Percentiles rank a stretch among this genome's conserved stretches.
These are phyloP conservation scores for Conus canariensis DNA, from an alignment of 2,888 invertebrate species.

Conservation along the genomic window DNA sequence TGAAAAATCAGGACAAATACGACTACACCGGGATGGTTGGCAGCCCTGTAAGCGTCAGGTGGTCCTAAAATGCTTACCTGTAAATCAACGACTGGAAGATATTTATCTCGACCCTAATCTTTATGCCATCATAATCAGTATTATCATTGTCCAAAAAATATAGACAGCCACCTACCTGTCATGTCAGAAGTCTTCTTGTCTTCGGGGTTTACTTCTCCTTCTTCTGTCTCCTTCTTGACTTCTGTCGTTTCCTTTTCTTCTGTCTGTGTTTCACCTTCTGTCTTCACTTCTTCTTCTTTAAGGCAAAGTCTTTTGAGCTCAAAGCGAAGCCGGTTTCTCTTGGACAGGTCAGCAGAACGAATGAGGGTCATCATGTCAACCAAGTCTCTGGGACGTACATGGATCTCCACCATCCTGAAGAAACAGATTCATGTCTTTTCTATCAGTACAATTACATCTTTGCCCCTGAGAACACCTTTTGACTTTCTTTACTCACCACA, in stretches of 20 bases:
- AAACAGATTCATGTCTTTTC: background rate
- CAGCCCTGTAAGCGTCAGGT: too few relatives aligned
- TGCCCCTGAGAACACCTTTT: too few relatives aligned
- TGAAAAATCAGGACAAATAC: too few relatives aligned
- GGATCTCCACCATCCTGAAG: slow-evolving; percentile 30
- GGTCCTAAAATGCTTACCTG: too few relatives aligned
- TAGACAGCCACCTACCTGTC: background rate
- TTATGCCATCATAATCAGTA: too few relatives aligned
- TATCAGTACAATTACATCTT: too few relatives aligned
- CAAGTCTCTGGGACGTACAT: background rate
- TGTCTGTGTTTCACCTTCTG: background rate
- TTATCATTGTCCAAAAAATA: too few relatives aligned
- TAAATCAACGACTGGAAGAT: too few relatives aligned
- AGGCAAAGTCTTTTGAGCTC: background rate
- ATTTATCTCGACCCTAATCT: too few relatives aligned
- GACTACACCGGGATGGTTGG: too few relatives aligned
- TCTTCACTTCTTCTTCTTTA: background rate
- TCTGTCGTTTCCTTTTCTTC: background rate
- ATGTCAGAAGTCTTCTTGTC: background rate
- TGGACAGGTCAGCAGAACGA: background rate
- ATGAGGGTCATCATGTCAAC: background rate
- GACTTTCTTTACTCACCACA: too few relatives aligned
- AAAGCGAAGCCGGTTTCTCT: background rate
- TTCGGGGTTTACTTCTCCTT: background rate
- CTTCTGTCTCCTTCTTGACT: background rate